These are phyloP conservation scores for Magallana nippona DNA, from an alignment of 2,888 invertebrate species.

Conservation along the genomic window DNA sequence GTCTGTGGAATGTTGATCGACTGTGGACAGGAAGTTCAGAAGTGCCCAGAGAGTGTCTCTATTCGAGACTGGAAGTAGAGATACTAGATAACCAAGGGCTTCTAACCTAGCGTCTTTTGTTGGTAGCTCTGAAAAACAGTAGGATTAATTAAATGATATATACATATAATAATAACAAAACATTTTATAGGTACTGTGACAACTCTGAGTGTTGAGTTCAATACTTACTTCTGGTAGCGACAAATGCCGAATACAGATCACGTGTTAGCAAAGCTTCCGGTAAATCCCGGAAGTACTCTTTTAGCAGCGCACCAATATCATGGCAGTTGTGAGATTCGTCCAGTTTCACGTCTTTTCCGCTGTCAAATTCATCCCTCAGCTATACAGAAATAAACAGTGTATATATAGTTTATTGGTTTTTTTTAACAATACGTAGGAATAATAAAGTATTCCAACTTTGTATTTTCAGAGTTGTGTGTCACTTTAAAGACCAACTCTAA, in stretches of 20 bases:
- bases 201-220: not conserved
- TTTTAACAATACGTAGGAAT: no score
- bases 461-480: no score
- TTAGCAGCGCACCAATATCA: slow-evolving; percentile 94
- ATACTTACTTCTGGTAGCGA: slow-evolving; percentile 92
- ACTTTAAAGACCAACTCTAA: no score
- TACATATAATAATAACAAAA: not conserved
- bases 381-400: slow-evolving; percentile 78
- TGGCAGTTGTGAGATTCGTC: slow-evolving; percentile 92
- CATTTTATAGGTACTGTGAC: not conserved
- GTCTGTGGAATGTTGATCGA: slow-evolving; percentile 88
- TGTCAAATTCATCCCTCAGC: slow-evolving; percentile 94
- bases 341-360: slow-evolving; percentile 83
- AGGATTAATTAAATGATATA: not conserved
- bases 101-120: slow-evolving; percentile 84
- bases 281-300: slow-evolving; percentile 94
- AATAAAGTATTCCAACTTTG: no score
- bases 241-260: slow-evolving; percentile 93
- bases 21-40: slow-evolving; percentile 89
- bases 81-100: slow-evolving; percentile 90
- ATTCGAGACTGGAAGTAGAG: slow-evolving; percentile 91
- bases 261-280: slow-evolving; percentile 94
- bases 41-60: slow-evolving; percentile 93
- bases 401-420: not conserved
- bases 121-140: slow-evolving; percentile 56